These are phyloP conservation scores for Trematomus bernacchii DNA, from an alignment of 2,797 vertebrate genomes.

Conservation along the genomic window DNA sequence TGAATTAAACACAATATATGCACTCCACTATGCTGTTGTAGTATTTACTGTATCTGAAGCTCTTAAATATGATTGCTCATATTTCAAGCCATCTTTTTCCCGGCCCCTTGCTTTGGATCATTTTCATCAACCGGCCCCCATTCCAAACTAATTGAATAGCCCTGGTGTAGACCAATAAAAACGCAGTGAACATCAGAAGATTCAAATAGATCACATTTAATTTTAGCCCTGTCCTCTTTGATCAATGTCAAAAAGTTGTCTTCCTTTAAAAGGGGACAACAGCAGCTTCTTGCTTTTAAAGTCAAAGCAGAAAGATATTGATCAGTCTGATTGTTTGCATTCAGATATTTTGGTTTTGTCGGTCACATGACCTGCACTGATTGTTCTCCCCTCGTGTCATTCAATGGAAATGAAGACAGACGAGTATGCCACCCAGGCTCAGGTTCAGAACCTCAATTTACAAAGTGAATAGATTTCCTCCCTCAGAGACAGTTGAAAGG, in stretches of 20 bases:
- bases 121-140: too few relatives aligned
- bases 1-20: too few relatives aligned
- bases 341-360: not conserved
- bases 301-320: not conserved
- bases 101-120: too few relatives aligned
- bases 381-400: not conserved
- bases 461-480: conserved; percentile 33
- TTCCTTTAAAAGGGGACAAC: not conserved
- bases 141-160: too few relatives aligned
- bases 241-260: not conserved
- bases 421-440: not conserved
- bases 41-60: too few relatives aligned
- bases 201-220: conserved; percentile 11
- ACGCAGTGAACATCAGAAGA: not conserved
- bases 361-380: not conserved
- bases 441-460: conserved; percentile 48
- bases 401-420: not conserved
- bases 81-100: too few relatives aligned
- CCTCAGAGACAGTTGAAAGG: conserved; percentile 6
- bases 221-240: conserved; percentile 30
- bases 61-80: too few relatives aligned
- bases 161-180: too few relatives aligned
- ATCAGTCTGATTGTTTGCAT: not conserved
- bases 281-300: not conserved
- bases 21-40: too few relatives aligned